phyloP scores from a whole-genome alignment of 1,140 invertebrate genomes.

The Aphis gossypii region DNA sequence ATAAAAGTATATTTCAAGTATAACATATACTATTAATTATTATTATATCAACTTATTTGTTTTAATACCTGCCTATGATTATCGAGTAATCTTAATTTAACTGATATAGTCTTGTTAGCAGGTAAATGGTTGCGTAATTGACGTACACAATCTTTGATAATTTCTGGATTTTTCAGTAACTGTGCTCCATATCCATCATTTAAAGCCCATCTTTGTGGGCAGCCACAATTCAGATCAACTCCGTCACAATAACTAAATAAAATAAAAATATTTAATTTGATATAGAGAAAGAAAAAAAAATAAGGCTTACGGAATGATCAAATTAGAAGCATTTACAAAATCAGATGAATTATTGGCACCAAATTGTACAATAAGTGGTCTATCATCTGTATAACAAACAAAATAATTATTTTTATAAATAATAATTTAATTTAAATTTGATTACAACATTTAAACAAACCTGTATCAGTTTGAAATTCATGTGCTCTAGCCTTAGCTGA shows the following conservation, averaged over 20 bases:
- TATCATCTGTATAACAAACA: conserved; percentile 69
- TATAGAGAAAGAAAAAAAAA: conserved; percentile 42
- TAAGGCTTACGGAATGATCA: conserved; percentile 78
- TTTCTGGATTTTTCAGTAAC: conserved; percentile 82
- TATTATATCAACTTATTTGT: neutral
- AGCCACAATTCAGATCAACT: conserved; percentile 96
- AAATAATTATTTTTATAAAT: neutral
- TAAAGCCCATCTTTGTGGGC: conserved; percentile 94
- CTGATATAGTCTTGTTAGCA: conserved; percentile 78
- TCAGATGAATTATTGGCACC: conserved; percentile 85
- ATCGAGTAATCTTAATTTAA: conserved; percentile 86
- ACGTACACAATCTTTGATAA: conserved; percentile 81
- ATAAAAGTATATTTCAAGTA: no score
- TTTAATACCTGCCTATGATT: conserved; percentile 64
- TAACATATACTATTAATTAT: neutral
- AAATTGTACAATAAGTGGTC: conserved; percentile 92
- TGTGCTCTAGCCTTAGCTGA: conserved; percentile 85
- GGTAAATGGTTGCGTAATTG: conserved; percentile 77
- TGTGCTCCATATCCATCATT: conserved; percentile 88
- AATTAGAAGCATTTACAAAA: conserved; percentile 83
- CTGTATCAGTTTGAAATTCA: conserved; percentile 84
- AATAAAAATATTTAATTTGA: conserved; percentile 53
- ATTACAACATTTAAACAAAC: conserved; percentile 63
- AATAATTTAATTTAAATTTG: neutral
- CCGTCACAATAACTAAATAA: conserved; percentile 80